A percentile compares a stretch with the other conserved stretches of the same genome.
phyloP scores from a whole-genome alignment of 1,140 invertebrate species.

The Drosophila virilis region DNA sequence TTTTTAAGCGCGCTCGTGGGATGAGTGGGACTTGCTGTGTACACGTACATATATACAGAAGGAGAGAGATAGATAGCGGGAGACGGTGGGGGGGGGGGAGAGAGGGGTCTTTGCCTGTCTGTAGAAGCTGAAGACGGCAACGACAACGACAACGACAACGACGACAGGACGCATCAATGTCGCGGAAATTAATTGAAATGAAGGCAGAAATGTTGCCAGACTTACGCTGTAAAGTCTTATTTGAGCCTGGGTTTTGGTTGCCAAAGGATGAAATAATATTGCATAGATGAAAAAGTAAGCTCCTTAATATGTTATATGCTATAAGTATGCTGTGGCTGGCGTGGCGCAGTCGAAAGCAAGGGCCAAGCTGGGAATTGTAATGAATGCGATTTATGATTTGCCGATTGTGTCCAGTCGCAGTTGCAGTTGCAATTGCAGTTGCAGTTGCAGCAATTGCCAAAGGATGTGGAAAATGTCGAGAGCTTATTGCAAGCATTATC shows the following conservation, averaged over 20 bases:
- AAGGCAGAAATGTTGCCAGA: constrained; percentile 65
- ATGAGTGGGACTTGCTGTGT: background rate
- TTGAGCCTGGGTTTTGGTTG: constrained; percentile 40
- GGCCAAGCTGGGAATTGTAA: constrained; percentile 27
- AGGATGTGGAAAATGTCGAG: constrained; percentile 49
- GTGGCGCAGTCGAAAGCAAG: background rate
- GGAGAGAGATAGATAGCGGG: background rate
- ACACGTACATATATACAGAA: background rate
- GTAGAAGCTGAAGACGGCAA: constrained; percentile 30
- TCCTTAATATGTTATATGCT: background rate
- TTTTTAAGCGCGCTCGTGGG: constrained; percentile 56
- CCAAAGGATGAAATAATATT: constrained; percentile 18
- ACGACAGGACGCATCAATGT: constrained; percentile 76
- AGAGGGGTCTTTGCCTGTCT: background rate
- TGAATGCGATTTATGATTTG: constrained; percentile 56
- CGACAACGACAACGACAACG: background rate
- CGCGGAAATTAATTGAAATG: constrained; percentile 81
- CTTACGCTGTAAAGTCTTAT: constrained; percentile 49
- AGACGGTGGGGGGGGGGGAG: background rate
- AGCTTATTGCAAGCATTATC: constrained; percentile 76
- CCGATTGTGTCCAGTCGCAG: constrained; percentile 27
- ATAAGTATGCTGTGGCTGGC: background rate
- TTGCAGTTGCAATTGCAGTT: background rate
- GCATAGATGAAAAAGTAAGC: background rate
- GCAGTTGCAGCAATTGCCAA: constrained; percentile 8